phyloP scores from a whole-genome alignment of 2,113 vertebrate genomes.

The Paracanthobrama guichenoti region DNA sequence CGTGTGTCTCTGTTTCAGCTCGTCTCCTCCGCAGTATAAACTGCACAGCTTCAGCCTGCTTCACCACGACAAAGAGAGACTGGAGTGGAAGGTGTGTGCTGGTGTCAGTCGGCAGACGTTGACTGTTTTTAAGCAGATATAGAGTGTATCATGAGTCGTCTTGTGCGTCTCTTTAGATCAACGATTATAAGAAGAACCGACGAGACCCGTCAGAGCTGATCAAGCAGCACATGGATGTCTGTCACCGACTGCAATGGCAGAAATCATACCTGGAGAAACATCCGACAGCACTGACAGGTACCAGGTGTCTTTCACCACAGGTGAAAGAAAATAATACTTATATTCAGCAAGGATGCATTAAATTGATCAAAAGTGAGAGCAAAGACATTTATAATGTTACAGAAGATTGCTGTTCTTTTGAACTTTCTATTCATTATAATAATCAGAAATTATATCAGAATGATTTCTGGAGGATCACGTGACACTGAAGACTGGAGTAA shows the following conservation, averaged over 20 bases:
- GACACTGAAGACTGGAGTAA: no score
- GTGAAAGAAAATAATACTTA: not conserved
- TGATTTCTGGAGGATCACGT: no score
- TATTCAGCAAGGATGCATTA: no score
- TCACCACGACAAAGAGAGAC: constrained; percentile 81
- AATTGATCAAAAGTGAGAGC: not conserved
- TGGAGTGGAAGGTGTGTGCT: constrained; percentile 81
- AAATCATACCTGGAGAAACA: constrained; percentile 80
- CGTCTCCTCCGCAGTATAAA: constrained; percentile 71
- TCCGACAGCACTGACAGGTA: constrained; percentile 75
- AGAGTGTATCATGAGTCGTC: not conserved
- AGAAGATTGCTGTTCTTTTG: no score
- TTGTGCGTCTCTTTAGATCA: constrained; percentile 70
- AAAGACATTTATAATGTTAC: not conserved
- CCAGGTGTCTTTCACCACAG: no score
- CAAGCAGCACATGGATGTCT: constrained; percentile 78
- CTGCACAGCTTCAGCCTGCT: constrained; percentile 87
- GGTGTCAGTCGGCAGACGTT: not conserved
- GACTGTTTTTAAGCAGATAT: not conserved
- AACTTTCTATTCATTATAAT: no score
- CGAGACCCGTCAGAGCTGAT: constrained; percentile 74
- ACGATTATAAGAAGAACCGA: constrained; percentile 73
- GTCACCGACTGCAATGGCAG: constrained; percentile 84
- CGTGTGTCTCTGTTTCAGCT: constrained; percentile 49
- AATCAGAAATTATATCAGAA: no score